A percentile compares a stretch with the other conserved stretches of the same genome.
Conservation (phyloP, 2,888 invertebrate species). For the Dascillus cervinus region DNA sequence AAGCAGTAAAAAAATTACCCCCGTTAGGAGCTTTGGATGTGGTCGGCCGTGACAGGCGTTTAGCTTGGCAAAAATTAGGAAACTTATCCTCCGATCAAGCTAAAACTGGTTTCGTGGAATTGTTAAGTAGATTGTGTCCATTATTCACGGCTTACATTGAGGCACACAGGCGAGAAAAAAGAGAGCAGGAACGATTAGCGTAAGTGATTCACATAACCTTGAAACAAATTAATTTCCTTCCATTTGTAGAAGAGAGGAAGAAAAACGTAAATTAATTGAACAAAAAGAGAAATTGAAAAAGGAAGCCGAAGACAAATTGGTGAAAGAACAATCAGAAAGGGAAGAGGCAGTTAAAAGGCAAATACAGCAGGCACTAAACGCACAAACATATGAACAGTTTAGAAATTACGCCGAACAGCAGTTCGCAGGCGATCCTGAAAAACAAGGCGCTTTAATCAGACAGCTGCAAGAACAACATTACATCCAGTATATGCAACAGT, state of each 20-base stretch:
- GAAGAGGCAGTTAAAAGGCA: conserved; percentile 63
- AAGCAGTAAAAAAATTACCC: conserved; percentile 57
- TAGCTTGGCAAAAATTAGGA: conserved; percentile 91
- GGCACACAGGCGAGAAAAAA: conserved; percentile 82
- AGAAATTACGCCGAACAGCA: conserved; percentile 90
- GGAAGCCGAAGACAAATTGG: conserved; percentile 57
- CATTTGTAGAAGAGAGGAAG: conserved; percentile 44
- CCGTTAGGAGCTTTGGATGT: conserved; percentile 91
- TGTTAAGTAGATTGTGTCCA: conserved; percentile 80
- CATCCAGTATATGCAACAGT: conserved; percentile 96
- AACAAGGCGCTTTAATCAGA: conserved; percentile 88
- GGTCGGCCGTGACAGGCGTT: conserved; percentile 84
- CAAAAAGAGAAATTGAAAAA: conserved; percentile 53
- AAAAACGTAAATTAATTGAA: conserved; percentile 49
- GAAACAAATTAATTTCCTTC: neutral
- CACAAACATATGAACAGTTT: conserved; percentile 87
- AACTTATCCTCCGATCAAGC: conserved; percentile 79
- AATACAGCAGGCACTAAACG: conserved; percentile 93
- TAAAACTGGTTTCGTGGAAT: conserved; percentile 85
- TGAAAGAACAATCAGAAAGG: conserved; percentile 54
- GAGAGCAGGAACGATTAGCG: conserved; percentile 63
- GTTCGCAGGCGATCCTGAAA: conserved; percentile 62
- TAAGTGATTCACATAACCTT: conserved; percentile 31
- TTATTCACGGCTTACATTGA: conserved; percentile 85
- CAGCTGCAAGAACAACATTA: conserved; percentile 98